Evolutionary conservation across 2,113 vertebrate genomes (phyloP).

Genomic region (Glaucomys volans): DNA sequence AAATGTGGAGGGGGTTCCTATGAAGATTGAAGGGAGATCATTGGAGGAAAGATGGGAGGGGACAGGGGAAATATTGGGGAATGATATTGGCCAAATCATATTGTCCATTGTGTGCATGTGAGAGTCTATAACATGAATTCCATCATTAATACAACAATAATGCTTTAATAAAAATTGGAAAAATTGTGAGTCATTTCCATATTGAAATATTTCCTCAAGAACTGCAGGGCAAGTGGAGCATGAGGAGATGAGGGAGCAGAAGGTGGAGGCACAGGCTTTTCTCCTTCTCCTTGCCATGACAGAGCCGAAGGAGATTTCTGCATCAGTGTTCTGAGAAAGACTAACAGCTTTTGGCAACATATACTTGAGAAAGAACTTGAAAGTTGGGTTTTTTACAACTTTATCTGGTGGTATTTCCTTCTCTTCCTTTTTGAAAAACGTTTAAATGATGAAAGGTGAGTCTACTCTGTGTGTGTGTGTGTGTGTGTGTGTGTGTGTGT

Average conservation of each 20-base stretch:
- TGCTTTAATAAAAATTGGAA: no score
- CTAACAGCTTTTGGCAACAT: neutral
- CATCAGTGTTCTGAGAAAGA: no score
- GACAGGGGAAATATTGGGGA: no score
- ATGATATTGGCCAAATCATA: no score
- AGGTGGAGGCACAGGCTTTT: rapidly evolving
- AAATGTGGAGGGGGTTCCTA: no score
- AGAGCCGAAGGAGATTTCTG: neutral
- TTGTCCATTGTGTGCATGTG: no score
- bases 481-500: neutral
- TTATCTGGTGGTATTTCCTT: neutral
- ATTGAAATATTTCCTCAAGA: neutral
- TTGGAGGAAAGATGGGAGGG: no score
- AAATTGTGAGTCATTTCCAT: neutral
- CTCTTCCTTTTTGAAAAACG: neutral
- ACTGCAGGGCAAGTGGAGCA: neutral
- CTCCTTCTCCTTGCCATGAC: neutral
- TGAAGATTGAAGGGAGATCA: no score
- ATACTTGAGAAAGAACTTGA: neutral
- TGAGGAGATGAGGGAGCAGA: no score
- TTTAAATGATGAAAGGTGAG: neutral
- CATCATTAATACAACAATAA: no score
- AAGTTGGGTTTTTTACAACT: neutral
- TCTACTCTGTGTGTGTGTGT: neutral
- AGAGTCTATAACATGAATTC: no score